Conservation (phyloP, 2,888 invertebrate genomes). For the Odontocerum albicorne region DNA sequence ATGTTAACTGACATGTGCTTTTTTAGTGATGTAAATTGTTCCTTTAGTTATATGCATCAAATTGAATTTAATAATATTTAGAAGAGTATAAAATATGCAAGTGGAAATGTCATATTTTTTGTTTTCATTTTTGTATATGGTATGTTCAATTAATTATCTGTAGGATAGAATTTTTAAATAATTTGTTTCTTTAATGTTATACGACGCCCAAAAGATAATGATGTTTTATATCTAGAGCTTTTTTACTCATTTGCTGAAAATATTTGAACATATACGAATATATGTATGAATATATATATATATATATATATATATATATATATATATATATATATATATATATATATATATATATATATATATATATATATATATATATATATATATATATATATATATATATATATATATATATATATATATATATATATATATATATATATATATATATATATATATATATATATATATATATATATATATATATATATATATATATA, state of each 20-base stretch:
- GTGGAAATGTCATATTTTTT: too few relatives aligned
- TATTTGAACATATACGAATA: neutral
- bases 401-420: neutral
- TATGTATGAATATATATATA: neutral
- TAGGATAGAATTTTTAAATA: too few relatives aligned
- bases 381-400: neutral
- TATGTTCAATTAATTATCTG: too few relatives aligned
- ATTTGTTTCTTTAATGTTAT: too few relatives aligned
- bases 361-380: neutral
- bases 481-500: neutral
- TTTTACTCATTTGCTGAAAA: too few relatives aligned
- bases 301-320: neutral
- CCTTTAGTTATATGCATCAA: too few relatives aligned
- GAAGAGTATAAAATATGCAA: too few relatives aligned
- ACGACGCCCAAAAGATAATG: too few relatives aligned
- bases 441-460: neutral
- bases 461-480: neutral
- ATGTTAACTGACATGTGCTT: too few relatives aligned
- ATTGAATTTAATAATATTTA: too few relatives aligned
- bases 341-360: neutral
- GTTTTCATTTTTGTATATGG: too few relatives aligned
- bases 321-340: neutral
- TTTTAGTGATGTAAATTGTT: too few relatives aligned
- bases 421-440: neutral
- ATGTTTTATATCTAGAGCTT: conserved; percentile 8